Percentiles rank a stretch among this genome's conserved stretches.
phyloP scores from a whole-genome alignment of 2,797 vertebrate genomes.

The Platyrinchus mystaceus region DNA sequence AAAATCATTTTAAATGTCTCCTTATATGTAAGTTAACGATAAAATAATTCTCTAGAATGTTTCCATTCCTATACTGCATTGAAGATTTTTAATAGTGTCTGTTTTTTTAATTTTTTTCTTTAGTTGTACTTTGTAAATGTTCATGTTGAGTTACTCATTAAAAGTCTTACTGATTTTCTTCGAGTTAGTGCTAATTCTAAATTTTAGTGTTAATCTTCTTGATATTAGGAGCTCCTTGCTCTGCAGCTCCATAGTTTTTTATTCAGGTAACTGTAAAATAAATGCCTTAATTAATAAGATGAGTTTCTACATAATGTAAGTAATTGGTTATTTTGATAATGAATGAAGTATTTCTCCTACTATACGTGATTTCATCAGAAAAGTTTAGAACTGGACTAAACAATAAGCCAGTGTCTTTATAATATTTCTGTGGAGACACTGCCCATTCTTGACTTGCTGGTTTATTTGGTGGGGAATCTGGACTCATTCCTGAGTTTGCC shows the following conservation, averaged over 20 bases:
- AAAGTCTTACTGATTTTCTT: slow-evolving; percentile 74
- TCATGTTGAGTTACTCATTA: not conserved
- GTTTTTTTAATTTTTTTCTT: not conserved
- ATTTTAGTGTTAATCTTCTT: slow-evolving; percentile 77
- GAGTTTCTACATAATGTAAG: not conserved
- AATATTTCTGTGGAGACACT: not conserved
- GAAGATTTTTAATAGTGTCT: not conserved
- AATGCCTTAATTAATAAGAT: not conserved
- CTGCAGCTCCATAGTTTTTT: not conserved
- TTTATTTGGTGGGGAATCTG: not conserved
- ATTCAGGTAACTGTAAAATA: not conserved
- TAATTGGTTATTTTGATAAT: not conserved
- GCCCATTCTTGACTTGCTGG: not conserved
- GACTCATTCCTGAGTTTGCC: not conserved
- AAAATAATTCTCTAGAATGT: not conserved
- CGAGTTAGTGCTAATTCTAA: slow-evolving; percentile 70
- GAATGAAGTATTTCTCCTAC: not conserved
- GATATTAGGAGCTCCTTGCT: slow-evolving; percentile 44
- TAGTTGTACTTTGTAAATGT: not conserved
- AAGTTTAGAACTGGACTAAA: not conserved
- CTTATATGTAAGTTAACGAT: not conserved
- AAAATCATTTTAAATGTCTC: not conserved
- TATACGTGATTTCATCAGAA: not conserved
- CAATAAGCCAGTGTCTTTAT: not conserved
- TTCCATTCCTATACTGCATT: fast-evolving